phyloP scores from a whole-genome alignment of 2,797 vertebrate species.

The Myotis myotis region DNA sequence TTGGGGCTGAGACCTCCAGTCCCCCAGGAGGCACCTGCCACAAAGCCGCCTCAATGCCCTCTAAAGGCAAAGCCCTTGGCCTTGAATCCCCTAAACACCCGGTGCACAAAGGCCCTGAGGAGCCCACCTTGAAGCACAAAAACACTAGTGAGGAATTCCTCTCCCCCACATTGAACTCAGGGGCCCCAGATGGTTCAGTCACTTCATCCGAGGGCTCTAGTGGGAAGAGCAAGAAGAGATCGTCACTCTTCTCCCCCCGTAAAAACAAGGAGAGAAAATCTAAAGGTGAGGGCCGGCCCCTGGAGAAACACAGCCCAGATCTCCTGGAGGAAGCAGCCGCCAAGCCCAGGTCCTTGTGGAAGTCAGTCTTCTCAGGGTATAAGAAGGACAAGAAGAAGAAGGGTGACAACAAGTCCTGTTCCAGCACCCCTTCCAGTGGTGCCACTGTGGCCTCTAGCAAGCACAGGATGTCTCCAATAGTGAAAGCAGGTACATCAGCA shows the following conservation, averaged over 20 bases:
- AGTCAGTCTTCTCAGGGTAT: conserved; percentile 96
- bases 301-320: conserved; percentile 80
- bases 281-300: conserved; percentile 89
- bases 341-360: conserved; percentile 96
- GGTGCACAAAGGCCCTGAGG: conserved; percentile 86
- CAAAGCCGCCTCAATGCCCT: conserved; percentile 61
- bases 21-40: background rate
- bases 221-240: conserved; percentile 94
- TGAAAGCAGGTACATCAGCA: conserved; percentile 86
- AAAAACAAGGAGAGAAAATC: conserved; percentile 97
- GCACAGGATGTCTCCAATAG: conserved; percentile 84
- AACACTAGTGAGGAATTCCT: conserved; percentile 87
- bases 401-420: conserved; percentile 90
- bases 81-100: conserved; percentile 83
- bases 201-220: conserved; percentile 93
- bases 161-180: conserved; percentile 79
- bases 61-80: conserved; percentile 82
- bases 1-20: conserved; percentile 64
- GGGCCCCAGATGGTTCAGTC: conserved; percentile 90
- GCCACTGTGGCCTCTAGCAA: conserved; percentile 92
- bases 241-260: conserved; percentile 95
- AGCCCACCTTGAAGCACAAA: conserved; percentile 81
- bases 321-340: conserved; percentile 86
- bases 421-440: conserved; percentile 93
- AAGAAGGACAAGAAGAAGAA: conserved; percentile 99